Conservation (phyloP, 2,113 vertebrate genomes). For the Arizona elegans region DNA sequence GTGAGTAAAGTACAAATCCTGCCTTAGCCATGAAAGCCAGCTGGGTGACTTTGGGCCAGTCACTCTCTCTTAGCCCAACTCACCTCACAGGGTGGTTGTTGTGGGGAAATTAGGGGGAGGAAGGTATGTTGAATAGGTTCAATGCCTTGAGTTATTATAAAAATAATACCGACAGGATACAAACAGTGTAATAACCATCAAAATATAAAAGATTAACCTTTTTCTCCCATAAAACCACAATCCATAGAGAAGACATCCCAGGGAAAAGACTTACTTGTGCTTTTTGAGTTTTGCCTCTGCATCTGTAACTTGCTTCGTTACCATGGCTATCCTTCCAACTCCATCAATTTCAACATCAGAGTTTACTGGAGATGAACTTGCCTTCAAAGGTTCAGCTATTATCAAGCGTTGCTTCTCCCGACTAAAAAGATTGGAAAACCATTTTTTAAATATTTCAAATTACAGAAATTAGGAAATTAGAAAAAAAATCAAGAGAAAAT, state of each 20-base stretch:
- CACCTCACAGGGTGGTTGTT: neutral
- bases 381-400: slow-evolving; percentile 71
- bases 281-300: slow-evolving; percentile 83
- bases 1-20: too few relatives aligned
- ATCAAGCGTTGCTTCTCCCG: slow-evolving; percentile 86
- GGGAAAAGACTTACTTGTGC: slow-evolving; percentile 75
- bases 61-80: neutral
- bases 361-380: slow-evolving; percentile 63
- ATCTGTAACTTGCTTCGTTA: slow-evolving; percentile 76
- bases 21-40: too few relatives aligned
- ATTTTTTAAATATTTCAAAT: neutral
- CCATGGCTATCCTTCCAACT: slow-evolving; percentile 68
- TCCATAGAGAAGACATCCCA: rapidly evolving
- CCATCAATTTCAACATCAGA: slow-evolving; percentile 74
- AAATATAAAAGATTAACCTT: neutral
- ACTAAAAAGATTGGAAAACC: slow-evolving; percentile 61
- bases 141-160: neutral
- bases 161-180: neutral
- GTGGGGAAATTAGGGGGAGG: neutral
- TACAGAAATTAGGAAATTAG: neutral
- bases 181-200: neutral
- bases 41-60: neutral
- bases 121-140: neutral
- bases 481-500: neutral
- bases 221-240: neutral